phyloP scores from a whole-genome alignment of 2,113 vertebrate genomes.

The Grammomys surdaster region DNA sequence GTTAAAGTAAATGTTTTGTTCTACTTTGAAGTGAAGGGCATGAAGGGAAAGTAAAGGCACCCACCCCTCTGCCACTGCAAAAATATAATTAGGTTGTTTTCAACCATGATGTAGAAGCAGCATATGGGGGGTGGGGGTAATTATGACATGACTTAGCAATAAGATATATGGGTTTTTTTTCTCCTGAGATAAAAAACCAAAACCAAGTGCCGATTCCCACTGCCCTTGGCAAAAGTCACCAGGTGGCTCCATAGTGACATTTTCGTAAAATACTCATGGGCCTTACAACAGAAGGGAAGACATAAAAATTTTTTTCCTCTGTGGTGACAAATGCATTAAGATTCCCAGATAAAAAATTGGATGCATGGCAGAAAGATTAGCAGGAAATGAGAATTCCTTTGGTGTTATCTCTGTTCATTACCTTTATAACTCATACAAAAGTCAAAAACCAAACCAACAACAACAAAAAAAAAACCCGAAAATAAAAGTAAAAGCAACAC shows the following conservation, averaged over 20 bases:
- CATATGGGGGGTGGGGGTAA: background rate
- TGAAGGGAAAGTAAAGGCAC: constrained; percentile 23
- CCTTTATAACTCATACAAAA: background rate
- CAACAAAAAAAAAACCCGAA: too few species aligned
- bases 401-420: background rate
- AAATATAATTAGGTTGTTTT: constrained; percentile 43
- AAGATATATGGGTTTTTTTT: background rate
- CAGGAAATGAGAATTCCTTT: background rate
- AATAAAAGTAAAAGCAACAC: background rate
- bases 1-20: constrained; percentile 68
- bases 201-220: background rate
- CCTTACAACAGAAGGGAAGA: background rate
- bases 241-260: background rate
- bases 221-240: background rate
- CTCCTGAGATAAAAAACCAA: background rate
- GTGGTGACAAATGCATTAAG: background rate
- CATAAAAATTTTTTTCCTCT: background rate
- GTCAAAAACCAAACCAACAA: background rate
- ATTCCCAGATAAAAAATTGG: background rate
- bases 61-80: background rate
- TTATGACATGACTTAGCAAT: background rate
- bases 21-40: constrained; percentile 36
- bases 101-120: background rate
- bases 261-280: background rate
- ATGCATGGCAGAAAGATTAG: background rate